Evolutionary conservation across 2,797 vertebrate species (phyloP), one percentile per base, ranked within the genome.

Genomic region (Arrhamphus sclerolepis): DNA sequence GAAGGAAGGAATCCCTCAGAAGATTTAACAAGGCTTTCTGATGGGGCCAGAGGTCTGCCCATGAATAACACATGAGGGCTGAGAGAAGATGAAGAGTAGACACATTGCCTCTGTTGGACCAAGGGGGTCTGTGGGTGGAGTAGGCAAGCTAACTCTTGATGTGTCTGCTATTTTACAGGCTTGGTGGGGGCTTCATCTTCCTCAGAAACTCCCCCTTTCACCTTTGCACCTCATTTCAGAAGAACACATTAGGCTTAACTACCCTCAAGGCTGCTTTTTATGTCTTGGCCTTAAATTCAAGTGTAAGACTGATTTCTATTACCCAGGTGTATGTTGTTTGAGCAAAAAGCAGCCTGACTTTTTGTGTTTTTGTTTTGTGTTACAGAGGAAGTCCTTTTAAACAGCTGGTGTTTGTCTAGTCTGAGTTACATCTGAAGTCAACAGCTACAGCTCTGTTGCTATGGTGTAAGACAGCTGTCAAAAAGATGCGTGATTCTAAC

Each of bases 21-120:
- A 91, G 84, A 89, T 88, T 90, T 90, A 89, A 88, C 86, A 92
- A 83, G 80, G 62, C 77, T 72, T 65, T 82, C 73, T 87, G 82
- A 87, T 85, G 82, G 74, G 88, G 85, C 77, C 85, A 89, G 82
- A 90, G 87, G 89, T 90, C 83, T 78, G 22, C 0, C 48, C 43
- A 89, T 93, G 87, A 92, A 93, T 93, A 87, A 90, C 81, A 64
- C 69, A 92, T 88, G 68, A 67, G 16, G 41, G 24, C 61, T 66
- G 65, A 78, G 54, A 76, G 18, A 72, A 53, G 74, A 75, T 40
- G 69, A 81, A 31, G 62, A 84, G 67, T 53, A 82, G 75, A 78
- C 75, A 59, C 76, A 73, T 72, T 80, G 72, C 77, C 72, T 76
- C 43, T 75, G 70, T 62, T 65, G 63, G 62, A 77, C 60, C 66